Evolutionary conservation across 1,140 invertebrate species (phyloP), one percentile per base, ranked within the genome.

Genomic region (Drosophila asahinai): DNA sequence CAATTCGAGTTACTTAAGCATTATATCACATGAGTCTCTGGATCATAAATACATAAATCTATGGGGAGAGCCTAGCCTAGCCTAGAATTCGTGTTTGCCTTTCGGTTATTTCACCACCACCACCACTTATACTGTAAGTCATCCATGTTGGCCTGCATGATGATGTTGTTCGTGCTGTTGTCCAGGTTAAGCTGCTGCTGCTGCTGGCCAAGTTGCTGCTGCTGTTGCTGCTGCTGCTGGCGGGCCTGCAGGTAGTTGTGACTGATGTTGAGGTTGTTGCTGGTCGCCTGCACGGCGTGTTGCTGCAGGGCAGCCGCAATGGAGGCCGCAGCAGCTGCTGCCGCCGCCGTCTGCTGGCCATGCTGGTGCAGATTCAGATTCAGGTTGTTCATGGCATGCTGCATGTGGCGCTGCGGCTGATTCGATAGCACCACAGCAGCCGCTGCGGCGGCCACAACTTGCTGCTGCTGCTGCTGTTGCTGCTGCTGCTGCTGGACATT

Each of bases 51-150:
- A 81, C 22, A 66, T 65, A 47, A 49, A 47, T 63, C 51, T 75
- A 54, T 25, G 36, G 15, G 36, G 36, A 58, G 60, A 71, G 40
- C 68, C 83, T 87, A 79, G 66, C 52, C 84, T 89, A 87, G 70
- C 79, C 80, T 83, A 80, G 11, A 57, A 55, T 61, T 60, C 66
- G 67, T 77, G 38, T 61, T 78, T 67, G 51, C 17, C 27, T 62
- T 55, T 57, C 45, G 54, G 42, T 51, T 59, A 62, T 86, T 92
- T 92, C 91, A 92, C 91, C 91, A 92, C 91, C 91, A 92, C 91
- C 91, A 92, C 91, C 91, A 92, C 73, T 92, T 92, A 92, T 92
- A 92, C 75, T 92, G 91, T 83, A 92, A 80, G 67, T 92, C 91
- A 74, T 92, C 91, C 82, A 92, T 92, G 79, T 92, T 92, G 42